Evolutionary conservation across 2,888 invertebrate genomes (phyloP), one percentile per base, ranked within the genome.

Genomic region (Heterodera filipjevi): DNA sequence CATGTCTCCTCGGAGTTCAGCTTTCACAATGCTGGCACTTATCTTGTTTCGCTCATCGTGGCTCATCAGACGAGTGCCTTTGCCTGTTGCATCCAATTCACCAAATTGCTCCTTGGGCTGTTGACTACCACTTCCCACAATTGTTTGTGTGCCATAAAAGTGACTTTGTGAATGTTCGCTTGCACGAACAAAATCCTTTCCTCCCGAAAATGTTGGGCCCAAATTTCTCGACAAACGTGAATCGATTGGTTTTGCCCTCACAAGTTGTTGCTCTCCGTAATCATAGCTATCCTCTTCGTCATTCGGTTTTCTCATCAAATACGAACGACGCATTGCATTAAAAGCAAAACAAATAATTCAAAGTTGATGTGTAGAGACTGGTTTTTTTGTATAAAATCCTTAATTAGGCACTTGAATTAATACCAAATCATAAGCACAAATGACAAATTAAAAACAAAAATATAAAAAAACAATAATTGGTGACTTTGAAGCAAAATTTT

Each of bases 1-100:
- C 85, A 90, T 90, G 89, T 96, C 93, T 30, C 95, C 96, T 92
- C 95, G 92, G 85, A 99, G 93, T 92, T 98, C 96, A 22, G 97
- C 96, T 91, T 95, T 95, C 0, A 98, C 91, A 82, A 96, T 92
- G 91, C 94, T 95, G 2, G 96, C 95, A 66, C 93, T 95, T 66
- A 99, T 90, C 85, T 93, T 93, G 90, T 98, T 99, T 92, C 95
- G 93, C 90, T 97, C 94, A 75, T 87, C 89, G 32, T 77, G 77
- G 10, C 74, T 83, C 33, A 82, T 35, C 14, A 71, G 78, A 33
- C 81, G 59, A 14, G 19, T 30, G n/a, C n/a, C 22, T 3, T 19
- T 59, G 19, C n/a, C 30, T 66, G 16, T 35, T 10, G 71, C 30
- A n/a, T 49, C 19, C n/a, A 33, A 75, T n/a, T 82, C 78, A 10